These are phyloP conservation scores for Poeciliopsis turrubarensis DNA, from an alignment of 2,113 vertebrate species.

Conservation along the genomic window DNA sequence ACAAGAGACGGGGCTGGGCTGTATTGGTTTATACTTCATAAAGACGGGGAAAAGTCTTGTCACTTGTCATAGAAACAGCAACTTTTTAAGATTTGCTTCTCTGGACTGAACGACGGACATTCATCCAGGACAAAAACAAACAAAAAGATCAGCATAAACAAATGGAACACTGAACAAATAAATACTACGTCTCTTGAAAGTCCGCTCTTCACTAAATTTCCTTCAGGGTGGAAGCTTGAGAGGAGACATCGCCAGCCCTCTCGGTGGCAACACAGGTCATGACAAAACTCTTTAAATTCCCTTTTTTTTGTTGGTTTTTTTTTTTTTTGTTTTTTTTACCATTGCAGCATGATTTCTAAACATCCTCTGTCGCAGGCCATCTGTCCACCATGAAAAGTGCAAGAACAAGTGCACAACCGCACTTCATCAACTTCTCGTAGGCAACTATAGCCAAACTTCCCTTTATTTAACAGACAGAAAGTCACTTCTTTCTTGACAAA, in stretches of 20 bases:
- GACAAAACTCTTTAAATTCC: background rate
- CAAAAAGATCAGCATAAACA: background rate
- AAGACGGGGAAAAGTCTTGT: background rate
- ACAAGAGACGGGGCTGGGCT: background rate
- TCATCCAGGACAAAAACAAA: background rate
- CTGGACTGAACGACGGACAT: background rate
- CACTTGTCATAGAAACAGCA: background rate
- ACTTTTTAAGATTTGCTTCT: background rate
- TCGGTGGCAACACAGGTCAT: background rate
- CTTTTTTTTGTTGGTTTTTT: background rate
- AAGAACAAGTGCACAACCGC: constrained; percentile 8
- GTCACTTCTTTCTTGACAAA: constrained; percentile 27
- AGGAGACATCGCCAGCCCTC: background rate
- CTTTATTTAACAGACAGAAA: constrained; percentile 27
- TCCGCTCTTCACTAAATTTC: background rate
- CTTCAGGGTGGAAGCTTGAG: background rate
- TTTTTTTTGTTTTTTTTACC: background rate
- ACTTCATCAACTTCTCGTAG: constrained; percentile 34
- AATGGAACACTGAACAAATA: background rate
- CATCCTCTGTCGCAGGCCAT: background rate
- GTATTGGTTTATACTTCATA: too few relatives aligned
- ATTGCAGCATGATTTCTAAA: constrained; percentile 39
- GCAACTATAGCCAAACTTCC: constrained; percentile 42
- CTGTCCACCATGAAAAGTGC: constrained; percentile 19
- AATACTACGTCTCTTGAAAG: background rate